A percentile compares a stretch with the other conserved stretches of the same genome.
phyloP scores from a whole-genome alignment of 2,888 invertebrate species.

The Plebejus argus region DNA sequence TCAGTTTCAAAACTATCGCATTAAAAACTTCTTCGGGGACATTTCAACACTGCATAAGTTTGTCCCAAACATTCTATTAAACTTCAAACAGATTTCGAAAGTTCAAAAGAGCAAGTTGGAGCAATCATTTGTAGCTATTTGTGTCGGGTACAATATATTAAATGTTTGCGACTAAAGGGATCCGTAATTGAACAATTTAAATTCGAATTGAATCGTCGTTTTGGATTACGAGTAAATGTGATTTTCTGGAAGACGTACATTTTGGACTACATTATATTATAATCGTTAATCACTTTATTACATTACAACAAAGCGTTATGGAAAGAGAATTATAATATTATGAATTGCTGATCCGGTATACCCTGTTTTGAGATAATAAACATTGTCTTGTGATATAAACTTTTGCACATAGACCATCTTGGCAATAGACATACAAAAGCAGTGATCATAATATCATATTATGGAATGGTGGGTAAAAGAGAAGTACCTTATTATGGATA shows the following conservation, averaged over 20 bases:
- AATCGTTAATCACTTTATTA: no score
- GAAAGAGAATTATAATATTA: no score
- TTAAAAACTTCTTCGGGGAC: constrained; percentile 4
- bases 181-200: background rate
- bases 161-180: background rate
- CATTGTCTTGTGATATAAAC: no score
- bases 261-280: background rate
- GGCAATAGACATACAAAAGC: no score
- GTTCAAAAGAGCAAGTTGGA: constrained; percentile 23
- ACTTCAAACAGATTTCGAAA: constrained; percentile 15
- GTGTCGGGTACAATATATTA: background rate
- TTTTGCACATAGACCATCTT: no score
- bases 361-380: no score
- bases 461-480: no score
- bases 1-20: constrained; percentile 25
- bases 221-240: background rate
- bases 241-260: background rate
- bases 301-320: no score
- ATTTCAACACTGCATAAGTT: constrained; percentile 2
- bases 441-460: no score
- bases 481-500: no score
- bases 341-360: no score
- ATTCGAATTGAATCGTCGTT: background rate
- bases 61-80: constrained; percentile 14
- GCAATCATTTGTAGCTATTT: constrained; percentile 28